Percentiles rank a stretch among this genome's conserved stretches.
phyloP scores from a whole-genome alignment of 2,113 vertebrate genomes.

The Jacana jacana region DNA sequence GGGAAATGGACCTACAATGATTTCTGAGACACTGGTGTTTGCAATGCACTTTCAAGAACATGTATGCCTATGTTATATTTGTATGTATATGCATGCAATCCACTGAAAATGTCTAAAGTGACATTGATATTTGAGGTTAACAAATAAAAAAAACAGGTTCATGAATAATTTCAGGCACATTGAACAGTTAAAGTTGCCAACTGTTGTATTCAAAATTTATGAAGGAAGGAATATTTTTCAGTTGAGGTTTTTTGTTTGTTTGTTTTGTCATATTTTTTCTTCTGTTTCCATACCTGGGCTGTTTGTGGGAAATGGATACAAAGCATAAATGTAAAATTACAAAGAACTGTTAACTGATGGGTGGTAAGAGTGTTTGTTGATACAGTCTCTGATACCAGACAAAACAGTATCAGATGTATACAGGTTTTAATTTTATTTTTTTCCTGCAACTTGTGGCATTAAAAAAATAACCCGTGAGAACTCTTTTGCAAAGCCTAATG shows the following conservation, averaged over 20 bases:
- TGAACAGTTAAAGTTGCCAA: not conserved
- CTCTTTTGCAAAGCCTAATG: not conserved
- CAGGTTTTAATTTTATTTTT: not conserved
- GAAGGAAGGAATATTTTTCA: not conserved
- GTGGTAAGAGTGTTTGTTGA: not conserved
- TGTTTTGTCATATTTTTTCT: not conserved
- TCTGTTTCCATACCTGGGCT: not conserved
- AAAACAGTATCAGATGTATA: not conserved
- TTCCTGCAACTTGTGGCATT: not conserved
- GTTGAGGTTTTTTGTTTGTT: not conserved
- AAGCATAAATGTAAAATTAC: not conserved
- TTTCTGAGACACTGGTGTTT: not conserved
- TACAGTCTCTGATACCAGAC: not conserved
- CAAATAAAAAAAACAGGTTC: not conserved
- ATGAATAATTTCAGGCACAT: not conserved
- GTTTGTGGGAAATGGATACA: not conserved
- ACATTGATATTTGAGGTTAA: not conserved
- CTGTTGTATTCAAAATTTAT: not conserved
- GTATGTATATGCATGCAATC: not conserved
- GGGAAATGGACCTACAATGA: not conserved
- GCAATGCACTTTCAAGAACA: not conserved
- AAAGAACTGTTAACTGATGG: not conserved
- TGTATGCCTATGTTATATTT: not conserved
- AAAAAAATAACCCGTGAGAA: not conserved
- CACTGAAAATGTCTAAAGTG: not conserved